Evolutionary conservation across 2,888 invertebrate species (phyloP).

Genomic region (Sinelater perroti): DNA sequence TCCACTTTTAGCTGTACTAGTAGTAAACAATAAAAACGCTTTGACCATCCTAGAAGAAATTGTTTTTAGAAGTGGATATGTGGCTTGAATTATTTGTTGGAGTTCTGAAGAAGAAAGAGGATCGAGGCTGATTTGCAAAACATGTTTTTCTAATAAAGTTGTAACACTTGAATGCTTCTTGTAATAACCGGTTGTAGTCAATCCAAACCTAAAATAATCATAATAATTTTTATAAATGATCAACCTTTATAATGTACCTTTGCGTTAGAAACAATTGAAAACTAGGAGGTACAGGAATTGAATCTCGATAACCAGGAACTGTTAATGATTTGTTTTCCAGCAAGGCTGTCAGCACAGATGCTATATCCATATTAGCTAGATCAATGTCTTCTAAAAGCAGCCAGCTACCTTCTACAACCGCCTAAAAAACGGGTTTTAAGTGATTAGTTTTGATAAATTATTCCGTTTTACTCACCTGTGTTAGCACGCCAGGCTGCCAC

Average conservation of each 20-base stretch:
- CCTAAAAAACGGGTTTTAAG: slow-evolving; percentile 62
- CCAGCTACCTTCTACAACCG: slow-evolving; percentile 88
- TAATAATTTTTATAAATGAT: no score
- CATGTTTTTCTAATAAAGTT: slow-evolving; percentile 80
- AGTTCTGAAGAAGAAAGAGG: slow-evolving; percentile 81
- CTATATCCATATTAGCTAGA: slow-evolving; percentile 91
- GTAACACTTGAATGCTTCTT: slow-evolving; percentile 70
- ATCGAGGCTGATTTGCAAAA: slow-evolving; percentile 82
- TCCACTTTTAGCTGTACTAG: slow-evolving; percentile 64
- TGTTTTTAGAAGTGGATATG: slow-evolving; percentile 76
- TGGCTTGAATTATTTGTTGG: slow-evolving; percentile 71
- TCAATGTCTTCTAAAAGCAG: slow-evolving; percentile 95
- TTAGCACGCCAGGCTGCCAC: slow-evolving; percentile 95
- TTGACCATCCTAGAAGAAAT: slow-evolving; percentile 81
- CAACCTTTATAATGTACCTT: slow-evolving; percentile 62
- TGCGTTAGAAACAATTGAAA: slow-evolving; percentile 95
- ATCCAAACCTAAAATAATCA: slow-evolving; percentile 66
- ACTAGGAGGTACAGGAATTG: slow-evolving; percentile 79
- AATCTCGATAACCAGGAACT: slow-evolving; percentile 89
- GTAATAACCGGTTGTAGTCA: slow-evolving; percentile 69
- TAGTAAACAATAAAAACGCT: slow-evolving; percentile 84
- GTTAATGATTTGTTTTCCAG: slow-evolving; percentile 83
- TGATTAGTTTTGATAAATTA: not conserved
- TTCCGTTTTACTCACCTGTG: slow-evolving; percentile 66
- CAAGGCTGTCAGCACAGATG: slow-evolving; percentile 84